Conservation (phyloP, 2,113 vertebrate genomes). For the Chiloscyllium plagiosum region DNA sequence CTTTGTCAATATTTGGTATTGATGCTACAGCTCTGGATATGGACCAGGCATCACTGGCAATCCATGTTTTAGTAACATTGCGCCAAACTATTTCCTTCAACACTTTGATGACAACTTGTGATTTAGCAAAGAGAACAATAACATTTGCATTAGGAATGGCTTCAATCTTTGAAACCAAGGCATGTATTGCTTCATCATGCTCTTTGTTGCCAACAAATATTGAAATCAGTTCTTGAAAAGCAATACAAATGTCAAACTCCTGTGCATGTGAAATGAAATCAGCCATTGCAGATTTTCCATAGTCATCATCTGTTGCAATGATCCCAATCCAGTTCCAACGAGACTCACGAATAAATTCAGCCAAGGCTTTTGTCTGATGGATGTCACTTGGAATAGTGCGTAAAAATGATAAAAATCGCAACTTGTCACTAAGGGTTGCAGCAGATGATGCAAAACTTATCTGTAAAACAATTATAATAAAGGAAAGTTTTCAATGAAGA, state of each 20-base stretch:
- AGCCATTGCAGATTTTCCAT: constrained; percentile 50
- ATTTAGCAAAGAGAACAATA: constrained; percentile 52
- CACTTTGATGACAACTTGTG: constrained; percentile 47
- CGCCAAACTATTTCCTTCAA: constrained; percentile 48
- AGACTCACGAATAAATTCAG: constrained; percentile 47
- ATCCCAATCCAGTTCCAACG: constrained; percentile 59
- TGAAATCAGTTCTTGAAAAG: constrained; percentile 48
- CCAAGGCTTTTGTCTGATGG: constrained; percentile 53
- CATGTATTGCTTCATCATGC: constrained; percentile 33
- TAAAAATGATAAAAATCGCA: constrained; percentile 49
- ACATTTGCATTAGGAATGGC: constrained; percentile 46
- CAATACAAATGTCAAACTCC: constrained; percentile 46
- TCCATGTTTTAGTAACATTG: constrained; percentile 52
- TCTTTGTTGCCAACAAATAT: constrained; percentile 41
- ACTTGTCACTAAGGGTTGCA: constrained; percentile 48
- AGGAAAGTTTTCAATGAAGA: background rate
- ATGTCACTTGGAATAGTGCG: constrained; percentile 57
- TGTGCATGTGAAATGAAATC: constrained; percentile 47
- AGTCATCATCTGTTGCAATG: constrained; percentile 54
- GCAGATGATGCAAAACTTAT: constrained; percentile 54
- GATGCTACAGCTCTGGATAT: constrained; percentile 40
- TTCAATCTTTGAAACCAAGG: constrained; percentile 43
- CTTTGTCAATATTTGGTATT: constrained; percentile 50
- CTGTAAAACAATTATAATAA: constrained; percentile 42
- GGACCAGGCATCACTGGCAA: constrained; percentile 57